Evolutionary conservation across 1,140 invertebrate genomes (phyloP).

Genomic region (Ptiloglossa arizonensis): DNA sequence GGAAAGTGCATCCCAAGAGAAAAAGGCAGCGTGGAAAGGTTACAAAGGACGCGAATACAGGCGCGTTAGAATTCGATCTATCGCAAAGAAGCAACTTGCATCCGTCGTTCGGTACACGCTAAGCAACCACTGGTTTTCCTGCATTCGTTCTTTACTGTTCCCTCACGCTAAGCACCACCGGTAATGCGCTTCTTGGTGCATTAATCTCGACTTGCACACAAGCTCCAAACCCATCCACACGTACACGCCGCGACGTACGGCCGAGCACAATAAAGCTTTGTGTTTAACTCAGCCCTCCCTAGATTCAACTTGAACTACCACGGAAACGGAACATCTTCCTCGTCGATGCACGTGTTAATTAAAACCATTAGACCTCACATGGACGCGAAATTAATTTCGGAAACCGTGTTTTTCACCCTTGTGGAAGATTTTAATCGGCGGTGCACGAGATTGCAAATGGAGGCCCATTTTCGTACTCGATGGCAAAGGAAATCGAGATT

Average conservation of each 20-base stretch:
- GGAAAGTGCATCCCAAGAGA: not conserved
- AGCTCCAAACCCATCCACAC: not conserved
- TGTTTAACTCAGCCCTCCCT: not conserved
- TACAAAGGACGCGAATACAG: not conserved
- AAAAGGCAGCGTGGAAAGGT: not conserved
- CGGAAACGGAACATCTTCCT: constrained; percentile 50
- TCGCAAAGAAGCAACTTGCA: constrained; percentile 17
- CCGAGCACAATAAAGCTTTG: constrained; percentile 56
- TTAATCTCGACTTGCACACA: constrained; percentile 70
- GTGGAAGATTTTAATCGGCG: not conserved
- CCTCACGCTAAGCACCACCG: constrained; percentile 66
- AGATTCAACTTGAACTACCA: constrained; percentile 23
- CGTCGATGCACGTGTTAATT: constrained; percentile 44
- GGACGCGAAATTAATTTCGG: not conserved
- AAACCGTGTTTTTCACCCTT: too few species aligned
- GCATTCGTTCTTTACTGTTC: constrained; percentile 64
- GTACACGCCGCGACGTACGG: constrained; percentile 15
- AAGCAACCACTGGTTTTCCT: constrained; percentile 31
- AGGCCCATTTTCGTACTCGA: not conserved
- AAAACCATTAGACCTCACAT: constrained; percentile 11
- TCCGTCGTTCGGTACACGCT: not conserved
- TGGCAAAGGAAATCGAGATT: too few species aligned
- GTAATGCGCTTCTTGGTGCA: constrained; percentile 78
- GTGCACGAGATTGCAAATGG: not conserved
- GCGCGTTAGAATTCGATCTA: not conserved